These are phyloP conservation scores for Telmatherina bonti DNA, from an alignment of 2,797 vertebrate genomes.

Conservation along the genomic window DNA sequence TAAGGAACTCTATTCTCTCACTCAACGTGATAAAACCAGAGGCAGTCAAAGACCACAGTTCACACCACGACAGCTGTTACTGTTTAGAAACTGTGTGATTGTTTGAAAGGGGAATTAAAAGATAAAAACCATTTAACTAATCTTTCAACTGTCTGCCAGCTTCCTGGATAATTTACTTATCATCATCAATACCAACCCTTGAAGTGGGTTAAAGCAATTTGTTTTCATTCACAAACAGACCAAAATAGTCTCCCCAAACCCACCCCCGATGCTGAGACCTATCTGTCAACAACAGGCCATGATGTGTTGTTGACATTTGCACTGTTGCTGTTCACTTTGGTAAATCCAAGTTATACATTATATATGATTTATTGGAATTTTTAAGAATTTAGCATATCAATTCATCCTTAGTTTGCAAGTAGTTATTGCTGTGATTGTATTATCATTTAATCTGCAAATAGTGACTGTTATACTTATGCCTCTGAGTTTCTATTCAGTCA, in stretches of 20 bases:
- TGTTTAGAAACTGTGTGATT: constrained; percentile 58
- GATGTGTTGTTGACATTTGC: constrained; percentile 26
- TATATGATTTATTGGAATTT: too few relatives aligned
- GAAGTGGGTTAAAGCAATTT: constrained; percentile 40
- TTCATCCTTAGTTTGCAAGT: too few relatives aligned
- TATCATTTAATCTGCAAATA: too few relatives aligned
- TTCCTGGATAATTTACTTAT: constrained; percentile 65
- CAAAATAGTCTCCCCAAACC: constrained; percentile 11
- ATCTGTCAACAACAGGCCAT: constrained; percentile 45
- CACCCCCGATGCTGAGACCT: constrained; percentile 15
- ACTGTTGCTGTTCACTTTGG: not conserved
- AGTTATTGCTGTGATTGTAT: too few relatives aligned
- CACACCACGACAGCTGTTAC: constrained; percentile 66
- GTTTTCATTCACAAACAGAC: constrained; percentile 56
- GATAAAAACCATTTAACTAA: constrained; percentile 61
- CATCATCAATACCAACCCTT: constrained; percentile 36
- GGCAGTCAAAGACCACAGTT: constrained; percentile 48
- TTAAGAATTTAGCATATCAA: too few relatives aligned
- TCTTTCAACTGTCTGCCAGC: constrained; percentile 36
- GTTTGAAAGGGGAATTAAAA: constrained; percentile 51
- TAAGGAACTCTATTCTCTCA: constrained; percentile 39
- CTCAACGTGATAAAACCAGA: constrained; percentile 8
- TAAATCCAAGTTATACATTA: too few relatives aligned
- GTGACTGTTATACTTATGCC: too few relatives aligned
- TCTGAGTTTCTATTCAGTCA: too few relatives aligned